Evolutionary conservation across 2,113 vertebrate genomes (phyloP), one percentile per base, ranked within the genome.

Genomic region (Pelmatolapia mariae): DNA sequence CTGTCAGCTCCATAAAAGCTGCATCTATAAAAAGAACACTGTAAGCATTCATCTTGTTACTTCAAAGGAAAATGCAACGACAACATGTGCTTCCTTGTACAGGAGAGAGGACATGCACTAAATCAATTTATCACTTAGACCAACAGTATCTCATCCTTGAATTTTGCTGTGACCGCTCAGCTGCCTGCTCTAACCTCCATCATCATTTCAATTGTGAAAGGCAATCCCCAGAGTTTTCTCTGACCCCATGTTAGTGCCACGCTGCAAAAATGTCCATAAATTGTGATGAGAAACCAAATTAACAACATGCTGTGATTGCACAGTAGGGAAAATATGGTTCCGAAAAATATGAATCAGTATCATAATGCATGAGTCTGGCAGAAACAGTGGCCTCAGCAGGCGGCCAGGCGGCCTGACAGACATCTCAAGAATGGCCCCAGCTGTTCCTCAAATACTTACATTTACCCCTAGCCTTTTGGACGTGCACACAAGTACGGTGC

Each of bases 241-340:
- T 57, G 79, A 94, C 88, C 89, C 78, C 53, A 15, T 80, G 80
- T 86, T 90, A 81, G 84, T 24, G 13, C 52, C 83, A 89, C n/a
- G 26, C 89, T 80, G 85, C 85, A 89, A 83, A 86, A 76, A 50
- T 59, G 10, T 54, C 90, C 54, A 91, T 94, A 94, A 94, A 95
- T 94, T 93, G 82, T 89, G 86, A 93, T 88, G 93, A 94, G 92
- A 94, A 95, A 94, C 89, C 81, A 93, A 95, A 96, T 96, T 94
- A 96, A 92, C 90, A 88, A 85, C 94, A 93, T 73, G 93, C 94
- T 93, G 94, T 86, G 93, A 89, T 87, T 87, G 83, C 92, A 83
- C 94, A 92, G 93, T 90, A 43, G 91, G 92, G 92, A 68, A 92
- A 88, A 94, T 91, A 53, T 36, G 71, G 84, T 92, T 94, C 78